Conservation (phyloP, 2,888 invertebrate genomes). For the Ectropis crepuscularia region DNA sequence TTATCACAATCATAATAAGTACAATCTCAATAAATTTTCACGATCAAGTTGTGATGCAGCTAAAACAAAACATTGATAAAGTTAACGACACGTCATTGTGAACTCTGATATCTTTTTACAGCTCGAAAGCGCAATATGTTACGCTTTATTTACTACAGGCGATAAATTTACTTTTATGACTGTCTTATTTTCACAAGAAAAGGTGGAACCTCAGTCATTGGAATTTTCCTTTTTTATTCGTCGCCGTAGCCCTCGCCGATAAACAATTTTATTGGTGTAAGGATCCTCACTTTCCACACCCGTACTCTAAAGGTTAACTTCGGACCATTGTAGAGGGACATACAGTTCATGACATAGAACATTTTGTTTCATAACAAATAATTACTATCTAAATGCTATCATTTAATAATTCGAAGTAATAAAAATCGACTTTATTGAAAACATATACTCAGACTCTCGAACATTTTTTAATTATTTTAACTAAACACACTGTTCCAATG, state of each 20-base stretch:
- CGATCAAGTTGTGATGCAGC: slow-evolving; percentile 28
- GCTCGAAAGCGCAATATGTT: slow-evolving; percentile 71
- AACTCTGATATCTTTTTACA: slow-evolving; percentile 65
- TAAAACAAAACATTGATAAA: slow-evolving; percentile 50
- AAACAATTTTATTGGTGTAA: slow-evolving; percentile 71
- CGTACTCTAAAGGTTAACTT: not conserved
- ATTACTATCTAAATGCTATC: no score
- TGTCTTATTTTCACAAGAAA: slow-evolving; percentile 75
- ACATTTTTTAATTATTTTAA: no score
- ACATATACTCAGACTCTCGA: no score
- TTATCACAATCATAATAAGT: not conserved
- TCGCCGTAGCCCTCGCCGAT: slow-evolving; percentile 58
- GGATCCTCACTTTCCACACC: slow-evolving; percentile 35
- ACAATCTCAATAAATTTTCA: slow-evolving; percentile 32
- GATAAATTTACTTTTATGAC: slow-evolving; percentile 79
- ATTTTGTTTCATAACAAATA: no score
- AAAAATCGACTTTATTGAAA: no score
- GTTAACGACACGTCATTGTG: slow-evolving; percentile 56
- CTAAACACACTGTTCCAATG: no score
- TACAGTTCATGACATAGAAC: no score
- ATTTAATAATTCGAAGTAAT: no score
- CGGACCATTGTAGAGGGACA: not conserved
- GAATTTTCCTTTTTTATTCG: slow-evolving; percentile 66
- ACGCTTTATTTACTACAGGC: slow-evolving; percentile 75
- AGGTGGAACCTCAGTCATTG: slow-evolving; percentile 49